phyloP scores from a whole-genome alignment of 2,113 vertebrate genomes.

The Gopherus evgoodei region DNA sequence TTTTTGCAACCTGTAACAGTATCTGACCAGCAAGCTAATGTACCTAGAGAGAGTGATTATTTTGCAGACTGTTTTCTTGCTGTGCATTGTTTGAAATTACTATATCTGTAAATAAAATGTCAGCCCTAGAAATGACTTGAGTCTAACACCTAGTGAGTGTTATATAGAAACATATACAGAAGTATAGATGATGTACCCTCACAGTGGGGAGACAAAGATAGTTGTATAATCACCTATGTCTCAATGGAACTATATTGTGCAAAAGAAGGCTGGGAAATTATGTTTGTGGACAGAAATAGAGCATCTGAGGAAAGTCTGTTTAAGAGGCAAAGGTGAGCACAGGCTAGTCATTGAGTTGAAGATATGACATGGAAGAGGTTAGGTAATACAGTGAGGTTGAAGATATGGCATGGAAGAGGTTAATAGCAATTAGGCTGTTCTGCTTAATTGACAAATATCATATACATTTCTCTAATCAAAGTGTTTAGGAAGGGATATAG shows the following conservation, averaged over 20 bases:
- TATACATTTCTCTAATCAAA: not conserved
- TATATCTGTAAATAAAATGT: no score
- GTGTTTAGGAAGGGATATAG: not conserved
- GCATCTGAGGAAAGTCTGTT: not conserved
- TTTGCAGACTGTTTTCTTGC: no score
- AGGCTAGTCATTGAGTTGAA: not conserved
- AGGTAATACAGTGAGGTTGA: not conserved
- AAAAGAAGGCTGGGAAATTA: not conserved
- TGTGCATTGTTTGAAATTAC: no score
- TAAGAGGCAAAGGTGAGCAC: not conserved
- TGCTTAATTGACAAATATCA: not conserved
- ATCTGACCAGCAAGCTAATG: not conserved
- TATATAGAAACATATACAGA: not conserved
- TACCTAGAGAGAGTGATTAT: not conserved
- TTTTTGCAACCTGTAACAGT: not conserved
- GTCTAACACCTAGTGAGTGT: rapidly evolving
- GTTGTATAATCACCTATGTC: not conserved
- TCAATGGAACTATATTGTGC: not conserved
- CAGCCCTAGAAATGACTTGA: not conserved
- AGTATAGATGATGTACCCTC: not conserved
- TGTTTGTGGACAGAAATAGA: not conserved
- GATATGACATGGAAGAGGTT: not conserved
- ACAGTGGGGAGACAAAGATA: not conserved
- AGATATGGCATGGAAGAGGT: not conserved
- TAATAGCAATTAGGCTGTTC: not conserved